Evolutionary conservation across 2,888 invertebrate genomes (phyloP).

Genomic region (Ferdinandea cuprea): DNA sequence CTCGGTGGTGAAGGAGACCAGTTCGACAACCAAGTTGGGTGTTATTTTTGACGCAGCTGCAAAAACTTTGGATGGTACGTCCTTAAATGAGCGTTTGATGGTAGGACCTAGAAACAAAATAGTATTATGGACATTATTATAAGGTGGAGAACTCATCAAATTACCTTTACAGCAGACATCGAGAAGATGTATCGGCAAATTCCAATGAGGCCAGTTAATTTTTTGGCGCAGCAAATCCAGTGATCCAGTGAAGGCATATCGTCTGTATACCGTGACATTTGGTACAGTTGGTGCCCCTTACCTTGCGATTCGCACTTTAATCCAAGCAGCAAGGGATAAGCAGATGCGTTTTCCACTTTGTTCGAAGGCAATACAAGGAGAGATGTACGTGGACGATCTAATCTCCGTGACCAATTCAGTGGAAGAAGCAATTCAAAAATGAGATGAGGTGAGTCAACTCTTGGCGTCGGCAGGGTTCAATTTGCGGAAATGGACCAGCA

Average conservation of each 20-base stretch:
- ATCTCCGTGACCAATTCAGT: neutral
- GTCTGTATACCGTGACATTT: neutral
- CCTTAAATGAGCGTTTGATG: conserved; percentile 16
- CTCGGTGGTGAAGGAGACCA: conserved; percentile 11
- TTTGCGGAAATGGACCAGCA: neutral
- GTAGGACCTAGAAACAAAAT: conserved; percentile 1
- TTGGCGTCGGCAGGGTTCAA: neutral
- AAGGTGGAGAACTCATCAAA: conserved; percentile 16
- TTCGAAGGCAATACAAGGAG: neutral
- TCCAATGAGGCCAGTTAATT: neutral
- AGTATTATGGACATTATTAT: neutral
- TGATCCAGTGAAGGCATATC: neutral
- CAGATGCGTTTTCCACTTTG: neutral
- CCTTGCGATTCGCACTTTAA: neutral
- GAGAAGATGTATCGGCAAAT: conserved; percentile 36
- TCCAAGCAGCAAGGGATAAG: neutral
- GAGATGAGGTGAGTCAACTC: neutral
- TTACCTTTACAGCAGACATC: conserved; percentile 23
- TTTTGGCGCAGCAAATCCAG: neutral
- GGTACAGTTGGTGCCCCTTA: conserved; percentile 3
- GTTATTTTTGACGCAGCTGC: conserved; percentile 31
- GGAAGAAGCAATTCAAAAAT: neutral
- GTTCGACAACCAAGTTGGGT: no score
- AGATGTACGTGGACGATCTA: neutral
- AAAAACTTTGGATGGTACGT: conserved; percentile 6